These are phyloP conservation scores for Columba livia DNA, from an alignment of 2,113 vertebrate genomes.

Conservation along the genomic window DNA sequence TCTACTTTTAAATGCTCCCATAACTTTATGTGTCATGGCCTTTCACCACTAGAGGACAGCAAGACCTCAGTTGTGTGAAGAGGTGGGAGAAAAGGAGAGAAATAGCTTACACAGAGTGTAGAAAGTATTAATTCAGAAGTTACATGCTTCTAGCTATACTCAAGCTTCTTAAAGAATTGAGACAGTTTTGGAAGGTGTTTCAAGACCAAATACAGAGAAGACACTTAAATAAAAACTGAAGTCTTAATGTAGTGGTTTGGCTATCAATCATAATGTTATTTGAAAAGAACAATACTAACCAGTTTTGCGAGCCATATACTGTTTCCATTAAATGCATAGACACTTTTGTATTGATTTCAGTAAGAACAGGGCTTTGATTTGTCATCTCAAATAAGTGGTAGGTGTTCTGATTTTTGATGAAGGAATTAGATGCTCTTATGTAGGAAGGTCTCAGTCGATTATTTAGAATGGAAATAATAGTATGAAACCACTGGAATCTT, in stretches of 20 bases:
- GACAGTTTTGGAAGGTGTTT: neutral
- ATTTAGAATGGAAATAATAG: neutral
- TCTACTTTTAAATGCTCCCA: neutral
- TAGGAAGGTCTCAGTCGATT: neutral
- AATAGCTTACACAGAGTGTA: neutral
- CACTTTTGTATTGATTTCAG: neutral
- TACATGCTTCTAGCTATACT: neutral
- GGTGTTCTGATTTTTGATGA: neutral
- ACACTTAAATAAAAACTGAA: neutral
- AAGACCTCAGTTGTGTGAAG: neutral
- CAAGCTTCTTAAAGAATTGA: neutral
- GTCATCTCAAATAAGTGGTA: neutral
- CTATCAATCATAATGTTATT: neutral
- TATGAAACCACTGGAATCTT: neutral
- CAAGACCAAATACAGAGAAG: neutral
- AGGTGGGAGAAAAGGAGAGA: neutral
- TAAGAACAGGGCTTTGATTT: neutral
- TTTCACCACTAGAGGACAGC: conserved; percentile 69
- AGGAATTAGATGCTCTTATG: neutral
- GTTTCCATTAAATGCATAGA: neutral
- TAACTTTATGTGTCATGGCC: neutral
- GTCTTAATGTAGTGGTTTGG: neutral
- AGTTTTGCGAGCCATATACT: neutral
- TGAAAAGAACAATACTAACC: neutral
- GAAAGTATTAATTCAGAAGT: neutral